Evolutionary conservation across 2,113 vertebrate genomes (phyloP).

Genomic region (Nycticebus coucang): DNA sequence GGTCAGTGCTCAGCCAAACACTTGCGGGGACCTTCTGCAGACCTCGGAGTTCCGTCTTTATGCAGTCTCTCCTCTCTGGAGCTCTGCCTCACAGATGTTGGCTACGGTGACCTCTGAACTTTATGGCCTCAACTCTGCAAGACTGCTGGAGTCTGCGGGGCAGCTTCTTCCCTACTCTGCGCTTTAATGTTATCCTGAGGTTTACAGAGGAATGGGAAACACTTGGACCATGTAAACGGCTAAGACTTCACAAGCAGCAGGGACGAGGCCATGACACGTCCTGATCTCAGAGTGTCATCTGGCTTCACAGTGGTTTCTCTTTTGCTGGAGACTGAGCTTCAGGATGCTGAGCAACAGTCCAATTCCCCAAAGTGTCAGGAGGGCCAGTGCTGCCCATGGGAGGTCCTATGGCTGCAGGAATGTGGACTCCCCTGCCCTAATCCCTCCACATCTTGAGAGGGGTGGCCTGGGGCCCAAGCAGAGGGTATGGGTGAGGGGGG

Average conservation of each 20-base stretch:
- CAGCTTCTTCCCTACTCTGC: not conserved
- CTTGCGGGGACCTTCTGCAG: not conserved
- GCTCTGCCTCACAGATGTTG: not conserved
- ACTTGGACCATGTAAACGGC: not conserved
- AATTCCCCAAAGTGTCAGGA: rapidly evolving
- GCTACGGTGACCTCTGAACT: not conserved
- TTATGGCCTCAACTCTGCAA: not conserved
- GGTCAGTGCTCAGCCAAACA: not conserved
- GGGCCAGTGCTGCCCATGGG: not conserved
- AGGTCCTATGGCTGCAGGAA: not conserved
- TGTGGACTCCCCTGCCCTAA: rapidly evolving
- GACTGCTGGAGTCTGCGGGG: not conserved
- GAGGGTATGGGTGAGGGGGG: not conserved
- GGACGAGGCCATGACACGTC: not conserved
- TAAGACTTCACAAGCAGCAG: not conserved
- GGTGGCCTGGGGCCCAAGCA: not conserved
- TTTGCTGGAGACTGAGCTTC: too few relatives aligned
- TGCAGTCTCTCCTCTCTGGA: not conserved
- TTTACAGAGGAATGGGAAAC: not conserved
- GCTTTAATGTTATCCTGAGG: not conserved
- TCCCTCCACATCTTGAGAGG: too few relatives aligned
- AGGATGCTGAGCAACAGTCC: not conserved
- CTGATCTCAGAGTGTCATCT: rapidly evolving
- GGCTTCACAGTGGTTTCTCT: not conserved
- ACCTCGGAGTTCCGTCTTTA: not conserved